Base-by-base conservation (phyloP, 2,113 vertebrate species). In the Hemiprocne comata region DNA sequence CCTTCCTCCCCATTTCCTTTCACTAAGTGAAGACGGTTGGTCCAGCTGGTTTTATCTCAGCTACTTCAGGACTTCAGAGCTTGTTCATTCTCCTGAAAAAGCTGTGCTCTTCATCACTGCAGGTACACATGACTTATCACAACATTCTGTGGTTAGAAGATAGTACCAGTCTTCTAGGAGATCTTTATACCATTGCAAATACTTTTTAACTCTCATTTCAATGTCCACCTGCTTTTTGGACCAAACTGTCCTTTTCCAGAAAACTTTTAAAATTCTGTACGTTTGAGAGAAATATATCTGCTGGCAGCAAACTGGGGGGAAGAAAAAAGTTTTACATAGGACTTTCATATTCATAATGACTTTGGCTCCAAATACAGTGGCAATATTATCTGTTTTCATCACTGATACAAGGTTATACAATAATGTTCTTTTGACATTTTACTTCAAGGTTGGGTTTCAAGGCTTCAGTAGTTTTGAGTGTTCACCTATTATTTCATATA, bases 381-480 rank as follows among this genome's bases (percentile, higher is more conserved):
- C 57, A 91, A 33, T 77, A 77, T 40, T 70, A 73, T 17, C 50
- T 64, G 75, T 61, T 95, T 97, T 93, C 83, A 85, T 74, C 83
- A 78, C 14, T 77, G 40, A 74, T 57, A 62, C 16, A 84, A 48
- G 24, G 23, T 21, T 31, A 88, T 19, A 44, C 7, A 46, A 66
- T 8, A 89, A 64, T 46, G 11, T 12, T 74, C 17, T 90, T 85
- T 67, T 90, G 17, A 61, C 21, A 31, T 57, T n/a, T 80, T 86
- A 62, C 51, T 85, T 93, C 73, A 80, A 70, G 50, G 48, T 23
- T 79, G 65, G 34, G 25, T 65, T 86, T 88, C 46, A 92, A 77
- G 28, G 24, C 14, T 74, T 76, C 40, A 33, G n/a, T 25, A 81
- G 17, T 77, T 93, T 16, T 16, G 8, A 81, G 6, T 16, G 15